Base-by-base conservation (phyloP, 1,140 invertebrate species). In the Orchestia grillus region DNA sequence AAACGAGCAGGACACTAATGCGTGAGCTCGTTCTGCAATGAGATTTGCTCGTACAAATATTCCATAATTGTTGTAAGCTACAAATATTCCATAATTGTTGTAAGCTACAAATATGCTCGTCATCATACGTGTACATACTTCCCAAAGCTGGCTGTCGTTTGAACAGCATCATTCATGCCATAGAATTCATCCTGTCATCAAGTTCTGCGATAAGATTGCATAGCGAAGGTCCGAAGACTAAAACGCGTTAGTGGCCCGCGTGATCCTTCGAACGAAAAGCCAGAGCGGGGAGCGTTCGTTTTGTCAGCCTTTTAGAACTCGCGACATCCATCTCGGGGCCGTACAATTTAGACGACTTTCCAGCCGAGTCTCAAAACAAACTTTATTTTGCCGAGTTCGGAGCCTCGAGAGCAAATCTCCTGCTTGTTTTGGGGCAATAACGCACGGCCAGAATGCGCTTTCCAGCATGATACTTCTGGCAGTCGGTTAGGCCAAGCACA, bases 361-460 rank as follows among this genome's bases (percentile, higher is more conserved):
- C 92, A 44, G 3, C 43, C 45, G 92, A 94, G 92, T 40, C 44
- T 94, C 44, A 45, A 94, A 44, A 44, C 92, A 44, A 94, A 94
- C 92, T 94, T 94, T 94, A 94, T 94, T 94, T 45, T 47, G 44
- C 19, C 43, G 44, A 44, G 92, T 44, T 47, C 44, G 41, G 92
- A 94, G 92, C 92, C 44, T 94, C 44, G 3, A 44, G 92, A 47
- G 44, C 92, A 94, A 94, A 94, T 94, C 92, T 94, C 44, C 43
- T 94, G 92, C 92, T 94, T 94, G 92, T 94, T 94, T 44, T 45
- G 92, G 40, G 36, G 92, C 92, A 94, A 94, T 94, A 94, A 94
- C 92, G 92, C 36, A n/a, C 44, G 44, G 92, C 19, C 92, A 94
- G 47, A 94, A 94, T 94, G 44, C 44, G 92, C 43, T 47, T n/a